These are phyloP conservation scores for Zele albiditarsus DNA, from an alignment of 2,888 invertebrate genomes.

Conservation along the genomic window DNA sequence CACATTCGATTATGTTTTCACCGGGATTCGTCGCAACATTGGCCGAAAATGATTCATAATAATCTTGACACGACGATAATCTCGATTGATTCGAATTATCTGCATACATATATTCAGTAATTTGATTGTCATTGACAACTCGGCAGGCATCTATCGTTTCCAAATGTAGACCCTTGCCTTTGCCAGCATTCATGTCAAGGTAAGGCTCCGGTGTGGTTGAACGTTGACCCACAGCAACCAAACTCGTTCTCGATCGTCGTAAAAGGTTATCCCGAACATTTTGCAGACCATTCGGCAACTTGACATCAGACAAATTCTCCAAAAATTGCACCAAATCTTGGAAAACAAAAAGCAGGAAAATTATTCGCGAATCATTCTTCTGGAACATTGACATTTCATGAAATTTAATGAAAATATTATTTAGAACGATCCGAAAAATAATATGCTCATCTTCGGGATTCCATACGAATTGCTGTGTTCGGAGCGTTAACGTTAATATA, in stretches of 20 bases:
- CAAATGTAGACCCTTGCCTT: slow-evolving; percentile 51
- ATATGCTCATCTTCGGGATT: too few relatives aligned
- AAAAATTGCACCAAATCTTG: slow-evolving; percentile 63
- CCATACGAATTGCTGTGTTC: too few relatives aligned
- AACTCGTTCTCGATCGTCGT: slow-evolving; percentile 54
- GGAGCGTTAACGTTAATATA: too few relatives aligned
- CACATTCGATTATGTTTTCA: not conserved
- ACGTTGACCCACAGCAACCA: slow-evolving; percentile 29
- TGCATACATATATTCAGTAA: slow-evolving; percentile 55
- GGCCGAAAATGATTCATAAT: slow-evolving; percentile 60
- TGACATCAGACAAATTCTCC: slow-evolving; percentile 56
- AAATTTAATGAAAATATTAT: too few relatives aligned
- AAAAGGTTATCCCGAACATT: slow-evolving; percentile 56
- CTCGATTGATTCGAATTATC: slow-evolving; percentile 40
- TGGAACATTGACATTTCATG: too few relatives aligned
- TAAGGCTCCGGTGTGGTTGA: slow-evolving; percentile 64
- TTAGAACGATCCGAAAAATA: too few relatives aligned
- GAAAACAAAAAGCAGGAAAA: slow-evolving; percentile 3
- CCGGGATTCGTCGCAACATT: slow-evolving; percentile 33
- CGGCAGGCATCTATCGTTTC: not conserved
- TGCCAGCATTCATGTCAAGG: slow-evolving; percentile 65
- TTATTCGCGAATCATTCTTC: too few relatives aligned
- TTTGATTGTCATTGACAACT: slow-evolving; percentile 29
- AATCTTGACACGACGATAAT: slow-evolving; percentile 50
- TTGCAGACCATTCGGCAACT: slow-evolving; percentile 55